Base-by-base conservation (phyloP, 2,888 invertebrate species). In the Thymelicus lineola region DNA sequence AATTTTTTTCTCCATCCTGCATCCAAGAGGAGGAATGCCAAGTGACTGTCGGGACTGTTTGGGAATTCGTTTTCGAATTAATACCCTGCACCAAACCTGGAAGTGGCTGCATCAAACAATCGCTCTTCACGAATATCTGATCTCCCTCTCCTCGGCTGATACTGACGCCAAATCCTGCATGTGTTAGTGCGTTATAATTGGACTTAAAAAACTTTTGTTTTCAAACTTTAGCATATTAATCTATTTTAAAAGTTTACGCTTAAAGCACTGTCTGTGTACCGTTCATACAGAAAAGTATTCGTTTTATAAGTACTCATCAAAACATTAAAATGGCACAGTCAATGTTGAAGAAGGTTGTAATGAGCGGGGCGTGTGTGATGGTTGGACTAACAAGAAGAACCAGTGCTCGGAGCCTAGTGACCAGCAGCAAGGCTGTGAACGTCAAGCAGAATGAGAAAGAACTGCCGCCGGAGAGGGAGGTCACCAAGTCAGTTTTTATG, bases 41-140 rank as follows among this genome's bases (percentile, higher is more conserved):
- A 96, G 95, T 94, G 95, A 95, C 94, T 96, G 95, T 90, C 95
- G 96, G 89, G 97, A 97, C 91, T 97, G 97, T 96, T 95, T 97
- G 95, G 97, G 97, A 95, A 96, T 97, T 94, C 96, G 97, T 94
- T 96, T 95, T 95, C 97, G 97, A 94, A 96, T 97, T 92, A 97
- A 96, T 94, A 95, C 96, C 94, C 96, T 97, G 93, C 97, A 98
- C 94, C 97, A 97, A 94, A 98, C 98, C 87, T 98, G 97, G 97
- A 98, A 98, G 97, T 98, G 98, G 98, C 94, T 98, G 89, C 98
- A 98, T 90, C 97, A 97, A 91, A 98, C 98, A 77, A 96, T 97
- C 84, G 96, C 96, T 81, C 95, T 98, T 73, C 98, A 98, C 95
- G 97, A 97, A 83, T 97, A 97, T 85, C 95, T 98, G 83, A 97